Evolutionary conservation across 2,113 vertebrate genomes (phyloP), one percentile per base, ranked within the genome.

Genomic region (Cyprinodon tularosa): DNA sequence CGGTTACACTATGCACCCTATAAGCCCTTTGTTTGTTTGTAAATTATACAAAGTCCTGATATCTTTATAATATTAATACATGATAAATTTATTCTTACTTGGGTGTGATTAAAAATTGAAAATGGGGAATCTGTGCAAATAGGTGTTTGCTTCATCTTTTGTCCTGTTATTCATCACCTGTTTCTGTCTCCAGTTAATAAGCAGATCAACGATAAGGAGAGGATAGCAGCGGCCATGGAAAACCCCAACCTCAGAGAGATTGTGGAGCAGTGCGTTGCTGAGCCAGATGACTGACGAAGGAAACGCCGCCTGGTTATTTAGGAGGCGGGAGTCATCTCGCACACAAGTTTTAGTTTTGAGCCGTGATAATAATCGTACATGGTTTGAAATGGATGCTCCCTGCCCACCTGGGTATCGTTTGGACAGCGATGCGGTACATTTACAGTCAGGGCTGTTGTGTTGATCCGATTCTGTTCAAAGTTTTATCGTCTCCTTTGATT

Each of bases 141-240:
- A 20, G 20, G 1, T 57, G 50, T 15, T n/a, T n/a, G 42, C 42
- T n/a, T 57, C 50, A 20, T n/a, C 14, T 53, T 7, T 17, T 53
- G 14, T 53, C 20, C 50, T n/a, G 15, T 57, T 20, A 17, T 6
- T 53, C 50, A 53, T 53, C n/a, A 12, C 12, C 12, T 66, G 12
- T 71, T 47, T 83, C 42, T 88, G 36, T 74, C 12, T 84, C 12
- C 93, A 99, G 98, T 99, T 80, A 99, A 99, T 91, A 99, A 99
- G 79, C 98, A 99, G 93, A 99, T 99, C 91, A 99, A 99, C 0
- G 98, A 99, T 86, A 99, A 99, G 78, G 98, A 99, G 84, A 93
- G 98, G n/a, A 97, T 99, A n/a, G 97, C 97, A 0, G 98, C 98
- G 1, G 98, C 98, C 0, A 98, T 99, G 98, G 98, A 99, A 87